phyloP scores from a whole-genome alignment of 1,140 invertebrate genomes.

The Aphelenchoides fujianensis region DNA sequence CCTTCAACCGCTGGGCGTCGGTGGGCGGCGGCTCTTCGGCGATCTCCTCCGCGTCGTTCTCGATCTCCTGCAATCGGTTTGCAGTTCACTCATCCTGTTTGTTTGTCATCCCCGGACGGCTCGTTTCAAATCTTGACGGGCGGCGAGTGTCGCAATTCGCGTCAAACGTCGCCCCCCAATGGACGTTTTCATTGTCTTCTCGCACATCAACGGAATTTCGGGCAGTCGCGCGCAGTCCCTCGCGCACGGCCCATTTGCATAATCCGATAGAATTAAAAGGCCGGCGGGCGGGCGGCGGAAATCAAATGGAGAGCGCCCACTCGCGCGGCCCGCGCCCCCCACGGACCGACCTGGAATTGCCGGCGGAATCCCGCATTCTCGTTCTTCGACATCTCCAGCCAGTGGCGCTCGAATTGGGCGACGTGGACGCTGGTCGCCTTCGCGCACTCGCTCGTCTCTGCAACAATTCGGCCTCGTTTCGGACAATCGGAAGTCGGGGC shows the following conservation, averaged over 20 bases:
- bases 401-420: slow-evolving; percentile 55
- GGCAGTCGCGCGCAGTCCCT: neutral
- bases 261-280: slow-evolving; percentile 28
- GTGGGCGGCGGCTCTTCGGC: slow-evolving; percentile 25
- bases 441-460: slow-evolving; percentile 20
- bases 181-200: neutral
- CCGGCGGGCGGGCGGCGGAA: neutral
- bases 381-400: slow-evolving; percentile 50
- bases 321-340: neutral
- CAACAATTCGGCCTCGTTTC: slow-evolving; percentile 9
- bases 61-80: slow-evolving; percentile 34
- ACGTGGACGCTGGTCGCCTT: slow-evolving; percentile 24
- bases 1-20: slow-evolving; percentile 31
- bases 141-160: too few species aligned
- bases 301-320: neutral
- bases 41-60: slow-evolving; percentile 23
- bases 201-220: neutral
- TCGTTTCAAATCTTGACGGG: neutral
- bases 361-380: slow-evolving; percentile 53
- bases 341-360: slow-evolving; percentile 55
- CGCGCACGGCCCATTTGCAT: slow-evolving; percentile 14
- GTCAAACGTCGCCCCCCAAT: neutral
- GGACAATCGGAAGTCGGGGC: slow-evolving; percentile 9
- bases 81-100: neutral
- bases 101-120: neutral